These are phyloP conservation scores for Pyxicephalus adspersus DNA, from an alignment of 2,113 vertebrate genomes.

Conservation along the genomic window DNA sequence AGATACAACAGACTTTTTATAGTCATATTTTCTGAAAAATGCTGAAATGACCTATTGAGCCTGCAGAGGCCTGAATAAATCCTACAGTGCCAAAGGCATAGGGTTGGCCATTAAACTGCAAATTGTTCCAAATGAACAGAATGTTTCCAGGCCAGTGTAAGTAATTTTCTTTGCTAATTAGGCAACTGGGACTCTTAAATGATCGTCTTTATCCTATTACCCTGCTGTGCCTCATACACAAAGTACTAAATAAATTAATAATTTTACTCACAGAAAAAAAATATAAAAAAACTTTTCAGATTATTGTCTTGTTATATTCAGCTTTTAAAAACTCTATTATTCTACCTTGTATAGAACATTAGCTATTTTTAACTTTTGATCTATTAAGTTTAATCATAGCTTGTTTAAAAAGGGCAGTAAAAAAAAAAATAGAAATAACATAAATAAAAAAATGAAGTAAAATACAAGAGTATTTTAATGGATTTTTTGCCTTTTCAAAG, in stretches of 20 bases:
- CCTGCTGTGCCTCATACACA: neutral
- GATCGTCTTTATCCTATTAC: neutral
- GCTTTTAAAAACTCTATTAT: neutral
- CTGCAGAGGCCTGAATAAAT: conserved; percentile 17
- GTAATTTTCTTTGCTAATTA: conserved; percentile 32
- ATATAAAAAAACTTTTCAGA: neutral
- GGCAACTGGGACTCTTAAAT: conserved; percentile 33
- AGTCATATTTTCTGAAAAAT: conserved; percentile 7
- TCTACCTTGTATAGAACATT: too few relatives aligned
- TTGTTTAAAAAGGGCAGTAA: too few relatives aligned
- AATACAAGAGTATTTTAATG: too few relatives aligned
- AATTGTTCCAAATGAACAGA: conserved; percentile 45
- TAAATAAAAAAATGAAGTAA: too few relatives aligned
- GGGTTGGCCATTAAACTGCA: conserved; percentile 20
- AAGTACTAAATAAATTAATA: neutral
- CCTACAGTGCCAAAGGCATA: neutral
- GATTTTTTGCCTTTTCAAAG: too few relatives aligned
- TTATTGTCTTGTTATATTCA: neutral
- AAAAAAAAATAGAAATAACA: too few relatives aligned
- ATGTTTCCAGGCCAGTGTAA: conserved; percentile 12
- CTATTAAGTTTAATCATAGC: too few relatives aligned
- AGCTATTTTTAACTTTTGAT: too few relatives aligned
- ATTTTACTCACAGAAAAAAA: neutral
- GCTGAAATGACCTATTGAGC: conserved; percentile 32
- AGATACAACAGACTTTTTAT: conserved; percentile 15